Conservation (phyloP, 1,140 invertebrate genomes). For the Lasaia peninsularis region DNA sequence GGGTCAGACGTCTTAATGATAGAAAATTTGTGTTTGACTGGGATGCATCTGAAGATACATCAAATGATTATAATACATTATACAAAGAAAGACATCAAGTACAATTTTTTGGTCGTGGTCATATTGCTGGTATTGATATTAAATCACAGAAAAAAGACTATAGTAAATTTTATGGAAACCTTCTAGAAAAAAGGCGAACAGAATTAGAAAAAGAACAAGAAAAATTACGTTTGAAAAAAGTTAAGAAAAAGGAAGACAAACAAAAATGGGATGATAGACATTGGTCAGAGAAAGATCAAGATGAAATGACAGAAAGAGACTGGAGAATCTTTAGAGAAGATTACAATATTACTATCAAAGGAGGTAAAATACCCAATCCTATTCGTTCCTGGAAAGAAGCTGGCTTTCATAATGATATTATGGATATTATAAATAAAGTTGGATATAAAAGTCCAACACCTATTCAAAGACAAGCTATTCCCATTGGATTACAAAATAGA, state of each 20-base stretch:
- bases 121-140: constrained; percentile 98
- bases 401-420: constrained; percentile 92
- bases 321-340: constrained; percentile 99
- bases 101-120: constrained; percentile 98
- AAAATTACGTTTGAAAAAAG: constrained; percentile 94
- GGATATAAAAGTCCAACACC: constrained; percentile 99
- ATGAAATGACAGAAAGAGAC: constrained; percentile 99
- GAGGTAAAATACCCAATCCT: constrained; percentile 97
- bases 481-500: constrained; percentile 98
- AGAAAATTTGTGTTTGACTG: constrained; percentile 99
- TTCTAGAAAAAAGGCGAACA: constrained; percentile 96
- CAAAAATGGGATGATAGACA: constrained; percentile 99
- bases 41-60: constrained; percentile 99
- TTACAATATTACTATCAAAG: constrained; percentile 99
- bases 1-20: constrained; percentile 95
- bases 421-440: constrained; percentile 96
- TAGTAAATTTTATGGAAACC: constrained; percentile 98
- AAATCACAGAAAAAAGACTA: constrained; percentile 98
- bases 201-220: constrained; percentile 99
- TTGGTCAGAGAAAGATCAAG: constrained; percentile 96
- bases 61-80: constrained; percentile 97
- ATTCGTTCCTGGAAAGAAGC: constrained; percentile 97
- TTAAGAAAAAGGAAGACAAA: constrained; percentile 97
- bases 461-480: constrained; percentile 99
- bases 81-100: constrained; percentile 97